Evolutionary conservation across 2,888 invertebrate genomes (phyloP).

Genomic region (Parapristionchus giblindavisi): DNA sequence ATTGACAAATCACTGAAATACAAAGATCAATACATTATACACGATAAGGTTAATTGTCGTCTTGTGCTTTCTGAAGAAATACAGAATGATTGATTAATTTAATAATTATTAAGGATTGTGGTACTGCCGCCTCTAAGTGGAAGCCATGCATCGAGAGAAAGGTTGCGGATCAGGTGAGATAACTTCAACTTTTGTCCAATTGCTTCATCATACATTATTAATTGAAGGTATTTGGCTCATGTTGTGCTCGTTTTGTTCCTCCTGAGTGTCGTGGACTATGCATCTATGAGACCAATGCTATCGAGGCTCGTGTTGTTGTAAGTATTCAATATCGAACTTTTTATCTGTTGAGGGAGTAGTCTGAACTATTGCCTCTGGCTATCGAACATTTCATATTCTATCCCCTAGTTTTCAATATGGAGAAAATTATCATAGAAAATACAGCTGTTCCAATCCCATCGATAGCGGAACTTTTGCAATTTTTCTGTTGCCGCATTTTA

Average conservation of each 20-base stretch:
- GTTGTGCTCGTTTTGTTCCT: conserved; percentile 67
- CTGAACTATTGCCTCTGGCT: neutral
- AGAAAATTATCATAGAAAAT: neutral
- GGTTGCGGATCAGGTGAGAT: conserved; percentile 61
- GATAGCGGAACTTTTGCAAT: too few relatives aligned
- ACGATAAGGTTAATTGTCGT: too few relatives aligned
- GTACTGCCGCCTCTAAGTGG: conserved; percentile 64
- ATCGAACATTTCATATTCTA: neutral
- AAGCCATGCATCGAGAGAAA: conserved; percentile 69
- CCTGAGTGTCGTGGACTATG: conserved; percentile 68
- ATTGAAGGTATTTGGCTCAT: conserved; percentile 61
- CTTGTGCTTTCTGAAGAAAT: too few relatives aligned
- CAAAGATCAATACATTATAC: too few relatives aligned
- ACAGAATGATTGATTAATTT: neutral
- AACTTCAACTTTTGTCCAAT: neutral
- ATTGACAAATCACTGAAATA: too few relatives aligned
- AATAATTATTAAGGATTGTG: conserved; percentile 58
- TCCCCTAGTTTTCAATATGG: too few relatives aligned
- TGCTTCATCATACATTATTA: neutral
- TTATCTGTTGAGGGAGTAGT: too few relatives aligned
- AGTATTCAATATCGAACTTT: conserved; percentile 24
- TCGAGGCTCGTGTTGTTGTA: conserved; percentile 67
- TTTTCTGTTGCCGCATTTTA: too few relatives aligned
- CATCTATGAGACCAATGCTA: conserved; percentile 68
- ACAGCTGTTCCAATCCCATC: neutral